phyloP scores from a whole-genome alignment of 2,797 vertebrate species.

The Tiaroga cobitis region DNA sequence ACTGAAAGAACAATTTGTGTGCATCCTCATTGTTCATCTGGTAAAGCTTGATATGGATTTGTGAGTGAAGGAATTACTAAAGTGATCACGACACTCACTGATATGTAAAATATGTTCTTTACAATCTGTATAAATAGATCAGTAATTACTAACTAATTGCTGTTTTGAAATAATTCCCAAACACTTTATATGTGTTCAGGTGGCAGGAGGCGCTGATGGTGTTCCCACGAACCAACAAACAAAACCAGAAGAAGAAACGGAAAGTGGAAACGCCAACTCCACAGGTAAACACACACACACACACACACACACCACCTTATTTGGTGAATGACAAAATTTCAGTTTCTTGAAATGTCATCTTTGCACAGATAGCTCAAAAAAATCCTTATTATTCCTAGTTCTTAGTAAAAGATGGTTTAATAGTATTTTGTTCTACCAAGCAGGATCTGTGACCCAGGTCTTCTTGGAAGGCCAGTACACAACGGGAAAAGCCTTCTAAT shows the following conservation, averaged over 20 bases:
- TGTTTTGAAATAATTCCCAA: background rate
- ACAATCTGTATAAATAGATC: background rate
- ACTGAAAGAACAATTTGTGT: background rate
- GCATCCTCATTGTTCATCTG: background rate
- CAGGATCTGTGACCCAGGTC: background rate
- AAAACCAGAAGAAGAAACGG: conserved; percentile 98
- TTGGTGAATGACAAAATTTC: background rate
- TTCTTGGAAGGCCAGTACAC: background rate
- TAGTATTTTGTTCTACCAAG: background rate
- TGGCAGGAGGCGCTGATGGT: conserved; percentile 95
- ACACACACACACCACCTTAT: background rate
- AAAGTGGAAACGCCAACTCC: conserved; percentile 94
- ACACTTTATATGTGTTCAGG: conserved; percentile 69
- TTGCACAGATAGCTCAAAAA: background rate
- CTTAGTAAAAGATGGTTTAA: background rate
- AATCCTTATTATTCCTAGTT: background rate
- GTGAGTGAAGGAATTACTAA: background rate
- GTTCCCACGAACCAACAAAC: conserved; percentile 96
- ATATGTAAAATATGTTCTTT: background rate
- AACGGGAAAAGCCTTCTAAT: background rate
- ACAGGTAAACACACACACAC: conserved; percentile 79
- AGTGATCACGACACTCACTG: background rate
- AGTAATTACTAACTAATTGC: background rate
- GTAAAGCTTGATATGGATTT: background rate
- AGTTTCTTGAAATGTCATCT: background rate